Evolutionary conservation across 2,888 invertebrate genomes (phyloP), one percentile per base, ranked within the genome.

Genomic region (Pheosia tremula): DNA sequence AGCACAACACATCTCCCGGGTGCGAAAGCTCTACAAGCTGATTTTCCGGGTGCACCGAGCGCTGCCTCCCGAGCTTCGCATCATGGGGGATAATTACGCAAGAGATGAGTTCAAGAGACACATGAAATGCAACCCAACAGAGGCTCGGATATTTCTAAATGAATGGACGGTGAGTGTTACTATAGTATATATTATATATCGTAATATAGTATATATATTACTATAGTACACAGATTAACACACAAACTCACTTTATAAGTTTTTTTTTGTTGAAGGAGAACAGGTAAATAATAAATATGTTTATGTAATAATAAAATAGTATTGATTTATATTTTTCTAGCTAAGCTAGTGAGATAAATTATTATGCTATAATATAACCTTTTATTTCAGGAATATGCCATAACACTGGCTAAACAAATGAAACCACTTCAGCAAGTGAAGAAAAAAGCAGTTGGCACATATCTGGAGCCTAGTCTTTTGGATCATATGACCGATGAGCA

Each of bases 21-120:
- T 97, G 0, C 90, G 96, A 56, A 90, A 94, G 41, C 86, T 98
- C 8, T 98, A 97, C 84, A 98, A 98, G 90, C 94, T 96, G 1
- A 96, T 98, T 78, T 93, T 97, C 66, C 95, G 96, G 66, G 93
- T 98, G 39, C 98, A 98, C 80, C 93, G 97, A 64, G 97, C 96
- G 3, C 84, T 98, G 56, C 97, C 98, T 0, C 79, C 87, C 0
- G 97, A 97, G 71, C 86, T 97, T 47, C 94, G 95, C 58, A 91
- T 95, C 4, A 82, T 98, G 41, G 98, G 98, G 0, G 96, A 97
- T 79, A 95, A 95, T 77, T 98, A 98, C 81, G 96, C 96, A 0
- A 95, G 95, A 67, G 97, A 97, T 71, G 98, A 99, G 88, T 99
- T 99, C 85, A 96, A 95, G 80, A 91, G 97, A 56, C 98, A 98